Percentiles rank a stretch among this genome's conserved stretches.
These are phyloP conservation scores for Grantiella picta DNA, from an alignment of 2,113 vertebrate genomes.

Conservation along the genomic window DNA sequence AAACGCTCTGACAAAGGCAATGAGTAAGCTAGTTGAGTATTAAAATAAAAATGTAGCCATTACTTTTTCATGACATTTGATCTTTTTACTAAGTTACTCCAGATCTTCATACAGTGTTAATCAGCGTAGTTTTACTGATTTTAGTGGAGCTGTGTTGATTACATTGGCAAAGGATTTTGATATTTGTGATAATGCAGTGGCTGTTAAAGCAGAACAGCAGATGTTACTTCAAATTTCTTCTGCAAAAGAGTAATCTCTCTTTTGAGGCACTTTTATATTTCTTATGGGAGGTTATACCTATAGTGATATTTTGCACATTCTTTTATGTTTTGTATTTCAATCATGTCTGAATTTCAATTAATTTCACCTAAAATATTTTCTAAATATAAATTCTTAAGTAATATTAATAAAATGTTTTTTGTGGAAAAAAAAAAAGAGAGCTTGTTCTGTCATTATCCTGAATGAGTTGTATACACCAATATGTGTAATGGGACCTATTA, in stretches of 20 bases:
- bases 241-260: neutral
- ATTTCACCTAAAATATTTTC: conserved; percentile 1
- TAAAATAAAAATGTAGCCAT: neutral
- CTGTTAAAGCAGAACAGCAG: neutral
- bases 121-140: neutral
- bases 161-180: neutral
- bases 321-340: conserved; percentile 13
- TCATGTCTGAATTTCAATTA: neutral
- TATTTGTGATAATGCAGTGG: neutral
- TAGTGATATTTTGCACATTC: neutral
- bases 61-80: neutral
- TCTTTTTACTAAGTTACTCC: neutral
- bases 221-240: neutral
- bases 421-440: neutral
- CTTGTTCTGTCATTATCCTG: neutral
- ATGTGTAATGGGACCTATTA: neutral
- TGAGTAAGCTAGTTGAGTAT: neutral
- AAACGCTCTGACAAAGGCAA: neutral
- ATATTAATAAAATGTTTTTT: conserved; percentile 13
- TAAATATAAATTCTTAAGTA: neutral
- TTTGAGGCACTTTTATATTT: neutral
- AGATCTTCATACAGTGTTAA: neutral
- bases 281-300: neutral
- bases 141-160: neutral
- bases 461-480: neutral